phyloP scores from a whole-genome alignment of 2,797 vertebrate genomes.

The Platyrinchus mystaceus region DNA sequence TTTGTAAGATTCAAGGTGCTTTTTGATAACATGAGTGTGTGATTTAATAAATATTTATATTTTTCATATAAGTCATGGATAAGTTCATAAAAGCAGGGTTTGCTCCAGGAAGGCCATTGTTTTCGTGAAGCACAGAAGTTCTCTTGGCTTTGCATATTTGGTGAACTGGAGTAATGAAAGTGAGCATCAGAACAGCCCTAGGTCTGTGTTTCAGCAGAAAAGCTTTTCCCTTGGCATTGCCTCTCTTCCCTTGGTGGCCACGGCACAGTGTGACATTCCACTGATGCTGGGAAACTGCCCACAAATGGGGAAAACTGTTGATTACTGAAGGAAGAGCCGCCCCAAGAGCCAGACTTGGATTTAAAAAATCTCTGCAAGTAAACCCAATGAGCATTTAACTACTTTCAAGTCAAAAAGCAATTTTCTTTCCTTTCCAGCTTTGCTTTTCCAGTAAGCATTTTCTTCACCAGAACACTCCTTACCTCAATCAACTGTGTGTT shows the following conservation, averaged over 20 bases:
- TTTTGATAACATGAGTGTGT: not conserved
- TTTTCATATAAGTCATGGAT: not conserved
- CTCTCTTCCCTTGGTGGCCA: not conserved
- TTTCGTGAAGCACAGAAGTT: not conserved
- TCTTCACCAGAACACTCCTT: not conserved
- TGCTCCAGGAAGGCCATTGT: not conserved
- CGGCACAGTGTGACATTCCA: not conserved
- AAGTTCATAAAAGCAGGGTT: not conserved
- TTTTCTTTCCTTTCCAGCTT: not conserved
- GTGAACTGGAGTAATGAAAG: not conserved
- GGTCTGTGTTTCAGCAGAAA: not conserved
- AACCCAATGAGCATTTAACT: not conserved
- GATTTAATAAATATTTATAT: not conserved
- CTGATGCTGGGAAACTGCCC: not conserved
- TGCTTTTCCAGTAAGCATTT: not conserved
- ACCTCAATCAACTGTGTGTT: not conserved
- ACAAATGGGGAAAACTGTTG: not conserved
- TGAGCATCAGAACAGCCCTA: not conserved
- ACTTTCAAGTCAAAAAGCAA: not conserved
- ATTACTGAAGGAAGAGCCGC: not conserved
- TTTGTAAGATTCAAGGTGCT: not conserved
- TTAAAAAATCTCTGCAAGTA: not conserved
- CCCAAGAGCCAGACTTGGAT: not conserved
- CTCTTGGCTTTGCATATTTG: not conserved
- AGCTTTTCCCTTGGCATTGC: not conserved